Percentiles rank a stretch among this genome's conserved stretches.
Conservation (phyloP, 2,797 vertebrate genomes). For the Onychomys torridus region DNA sequence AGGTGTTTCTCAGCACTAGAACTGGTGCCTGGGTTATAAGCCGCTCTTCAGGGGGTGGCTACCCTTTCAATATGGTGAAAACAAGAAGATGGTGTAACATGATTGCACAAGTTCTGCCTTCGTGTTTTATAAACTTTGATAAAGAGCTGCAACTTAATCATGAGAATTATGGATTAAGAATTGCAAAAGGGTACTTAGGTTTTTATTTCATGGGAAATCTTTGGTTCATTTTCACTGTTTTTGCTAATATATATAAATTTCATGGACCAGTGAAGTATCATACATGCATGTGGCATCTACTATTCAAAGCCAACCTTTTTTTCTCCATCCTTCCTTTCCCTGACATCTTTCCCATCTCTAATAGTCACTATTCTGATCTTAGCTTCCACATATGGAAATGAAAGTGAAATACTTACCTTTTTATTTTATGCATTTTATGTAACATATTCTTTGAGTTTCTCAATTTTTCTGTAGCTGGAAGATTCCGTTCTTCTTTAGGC, state of each 20-base stretch:
- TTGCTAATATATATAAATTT: neutral
- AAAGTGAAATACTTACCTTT: neutral
- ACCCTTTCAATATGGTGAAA: constrained; percentile 88
- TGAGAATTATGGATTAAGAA: constrained; percentile 91
- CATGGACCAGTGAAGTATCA: neutral
- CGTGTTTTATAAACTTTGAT: constrained; percentile 84
- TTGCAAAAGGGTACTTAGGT: constrained; percentile 89
- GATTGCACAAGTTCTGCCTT: constrained; percentile 87
- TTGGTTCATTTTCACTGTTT: neutral
- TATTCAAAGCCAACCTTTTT: neutral
- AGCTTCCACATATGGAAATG: neutral
- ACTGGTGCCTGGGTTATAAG: constrained; percentile 90
- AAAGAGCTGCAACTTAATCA: constrained; percentile 89
- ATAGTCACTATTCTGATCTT: neutral
- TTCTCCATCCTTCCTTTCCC: neutral
- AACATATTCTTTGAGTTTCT: neutral
- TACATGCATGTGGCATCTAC: neutral
- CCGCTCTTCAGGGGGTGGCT: constrained; percentile 88
- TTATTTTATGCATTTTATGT: neutral
- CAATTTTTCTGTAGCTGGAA: neutral
- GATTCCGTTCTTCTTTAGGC: neutral
- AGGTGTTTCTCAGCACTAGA: constrained; percentile 95
- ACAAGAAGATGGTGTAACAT: constrained; percentile 85
- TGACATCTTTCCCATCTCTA: neutral
- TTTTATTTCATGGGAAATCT: constrained; percentile 51